Evolutionary conservation across 2,888 invertebrate genomes (phyloP), one percentile per base, ranked within the genome.

Genomic region (Drosophila mettleri): DNA sequence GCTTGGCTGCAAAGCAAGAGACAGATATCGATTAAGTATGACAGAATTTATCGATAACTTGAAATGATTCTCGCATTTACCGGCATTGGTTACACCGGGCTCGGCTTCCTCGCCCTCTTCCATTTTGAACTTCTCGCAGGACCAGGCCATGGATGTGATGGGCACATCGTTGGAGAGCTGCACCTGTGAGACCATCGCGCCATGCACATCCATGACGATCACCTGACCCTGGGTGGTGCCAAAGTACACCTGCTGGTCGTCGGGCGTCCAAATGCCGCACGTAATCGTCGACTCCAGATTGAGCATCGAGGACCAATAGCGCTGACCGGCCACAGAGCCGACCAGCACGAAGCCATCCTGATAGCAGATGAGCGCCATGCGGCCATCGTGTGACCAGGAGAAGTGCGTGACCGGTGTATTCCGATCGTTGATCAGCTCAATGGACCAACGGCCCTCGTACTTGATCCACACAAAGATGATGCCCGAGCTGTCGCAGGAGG

Each of bases 401-500:
- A 99, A 98, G 93, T 99, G 98, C 18, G 98, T 98, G 69, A 99
- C 98, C 45, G 98, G 98, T 0, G 98, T 98, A 91, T 97, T 98
- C 43, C 99, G 94, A 93, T 99, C 99, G 93, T 99, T 99, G 92
- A 99, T 99, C 79, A 99, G 94, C 93, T 99, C 99, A 88, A 99
- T 99, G 81, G 98, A 98, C 99, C 99, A 99, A 45, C 99, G 95
- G 41, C 98, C 99, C 91, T 99, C 99, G 93, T 99, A 99, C 92
- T 99, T 98, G 90, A 99, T 98, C 99, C 99, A 99, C 27, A 99
- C 99, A 93, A 99, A 99, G 91, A 99, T 99, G 63, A 99, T 98
- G 2, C 99, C 99, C 2, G 97, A 97, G 89, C 97, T 97, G 94
- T 99, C 99, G 93, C 99, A 99, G 6, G 98, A 98, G 7, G 99